A percentile compares a stretch with the other conserved stretches of the same genome.
phyloP scores from a whole-genome alignment of 1,140 invertebrate genomes.

The Drosophila ananassae region DNA sequence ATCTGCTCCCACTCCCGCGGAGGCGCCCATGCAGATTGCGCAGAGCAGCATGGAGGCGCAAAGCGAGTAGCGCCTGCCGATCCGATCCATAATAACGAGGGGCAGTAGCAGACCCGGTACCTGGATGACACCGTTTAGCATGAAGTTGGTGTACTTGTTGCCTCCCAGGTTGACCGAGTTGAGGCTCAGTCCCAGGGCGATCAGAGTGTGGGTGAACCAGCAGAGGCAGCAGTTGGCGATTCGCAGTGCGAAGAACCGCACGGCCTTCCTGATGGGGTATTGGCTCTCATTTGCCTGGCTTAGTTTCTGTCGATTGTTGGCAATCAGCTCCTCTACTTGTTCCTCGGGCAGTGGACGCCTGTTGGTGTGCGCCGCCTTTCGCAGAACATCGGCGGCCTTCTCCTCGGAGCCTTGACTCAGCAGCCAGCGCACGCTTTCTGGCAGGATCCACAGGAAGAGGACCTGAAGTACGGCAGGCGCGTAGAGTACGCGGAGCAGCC shows the following conservation, averaged over 20 bases:
- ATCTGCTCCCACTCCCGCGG: slow-evolving; percentile 67
- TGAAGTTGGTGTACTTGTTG: slow-evolving; percentile 89
- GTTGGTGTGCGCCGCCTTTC: slow-evolving; percentile 89
- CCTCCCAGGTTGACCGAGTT: slow-evolving; percentile 91
- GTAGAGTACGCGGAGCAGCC: slow-evolving; percentile 88
- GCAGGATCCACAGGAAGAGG: slow-evolving; percentile 86
- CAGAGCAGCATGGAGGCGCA: slow-evolving; percentile 87
- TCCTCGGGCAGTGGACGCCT: slow-evolving; percentile 86
- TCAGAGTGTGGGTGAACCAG: slow-evolving; percentile 89
- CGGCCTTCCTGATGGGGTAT: slow-evolving; percentile 66
- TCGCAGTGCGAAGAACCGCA: slow-evolving; percentile 84
- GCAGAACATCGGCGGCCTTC: slow-evolving; percentile 86
- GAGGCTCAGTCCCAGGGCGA: slow-evolving; percentile 93
- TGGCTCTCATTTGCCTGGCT: slow-evolving; percentile 65
- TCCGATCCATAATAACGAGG: slow-evolving; percentile 87
- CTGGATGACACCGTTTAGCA: slow-evolving; percentile 89
- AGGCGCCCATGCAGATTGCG: slow-evolving; percentile 84
- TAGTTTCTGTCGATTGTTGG: slow-evolving; percentile 61
- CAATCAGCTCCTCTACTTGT: slow-evolving; percentile 81
- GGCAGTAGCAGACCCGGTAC: slow-evolving; percentile 89
- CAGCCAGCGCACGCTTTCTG: slow-evolving; percentile 90
- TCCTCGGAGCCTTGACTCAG: slow-evolving; percentile 88
- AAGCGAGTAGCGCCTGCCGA: slow-evolving; percentile 87
- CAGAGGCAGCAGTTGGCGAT: slow-evolving; percentile 88
- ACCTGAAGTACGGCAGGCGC: slow-evolving; percentile 88